phyloP scores from a whole-genome alignment of 2,888 invertebrate species.

The Ramazzottius varieornatus region DNA sequence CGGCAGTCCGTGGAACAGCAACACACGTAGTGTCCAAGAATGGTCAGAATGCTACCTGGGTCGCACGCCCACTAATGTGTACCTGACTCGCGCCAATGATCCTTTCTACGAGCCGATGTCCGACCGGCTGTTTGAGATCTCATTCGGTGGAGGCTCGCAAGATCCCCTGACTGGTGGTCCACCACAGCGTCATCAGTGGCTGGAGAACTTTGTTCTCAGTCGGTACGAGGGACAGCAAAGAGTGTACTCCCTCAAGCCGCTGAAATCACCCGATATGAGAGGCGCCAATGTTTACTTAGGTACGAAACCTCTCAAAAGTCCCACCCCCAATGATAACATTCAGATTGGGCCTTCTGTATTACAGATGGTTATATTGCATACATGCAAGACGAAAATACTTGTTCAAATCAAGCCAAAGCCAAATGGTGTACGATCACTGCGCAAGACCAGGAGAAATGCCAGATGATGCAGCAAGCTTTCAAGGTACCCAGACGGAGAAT shows the following conservation, averaged over 20 bases:
- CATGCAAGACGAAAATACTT: neutral
- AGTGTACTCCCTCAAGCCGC: too few relatives aligned
- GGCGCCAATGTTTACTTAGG: too few relatives aligned
- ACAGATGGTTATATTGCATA: too few relatives aligned
- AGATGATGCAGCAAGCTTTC: neutral
- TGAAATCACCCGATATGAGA: too few relatives aligned
- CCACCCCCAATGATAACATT: too few relatives aligned
- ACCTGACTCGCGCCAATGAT: neutral
- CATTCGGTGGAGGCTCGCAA: neutral
- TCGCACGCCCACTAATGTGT: neutral
- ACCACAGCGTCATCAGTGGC: neutral
- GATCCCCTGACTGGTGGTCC: neutral
- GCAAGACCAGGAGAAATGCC: neutral
- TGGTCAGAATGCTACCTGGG: neutral
- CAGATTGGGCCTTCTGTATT: too few relatives aligned
- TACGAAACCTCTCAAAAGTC: too few relatives aligned
- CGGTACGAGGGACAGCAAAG: neutral
- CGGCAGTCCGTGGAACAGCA: too few relatives aligned
- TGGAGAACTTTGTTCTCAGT: neutral
- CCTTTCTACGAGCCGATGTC: neutral
- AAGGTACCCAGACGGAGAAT: neutral
- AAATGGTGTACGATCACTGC: neutral
- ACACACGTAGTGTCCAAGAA: neutral
- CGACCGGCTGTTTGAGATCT: neutral
- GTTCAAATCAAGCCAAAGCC: neutral